Base-by-base conservation (phyloP, 1,140 invertebrate genomes). In the Archegozetes longisetosus region DNA sequence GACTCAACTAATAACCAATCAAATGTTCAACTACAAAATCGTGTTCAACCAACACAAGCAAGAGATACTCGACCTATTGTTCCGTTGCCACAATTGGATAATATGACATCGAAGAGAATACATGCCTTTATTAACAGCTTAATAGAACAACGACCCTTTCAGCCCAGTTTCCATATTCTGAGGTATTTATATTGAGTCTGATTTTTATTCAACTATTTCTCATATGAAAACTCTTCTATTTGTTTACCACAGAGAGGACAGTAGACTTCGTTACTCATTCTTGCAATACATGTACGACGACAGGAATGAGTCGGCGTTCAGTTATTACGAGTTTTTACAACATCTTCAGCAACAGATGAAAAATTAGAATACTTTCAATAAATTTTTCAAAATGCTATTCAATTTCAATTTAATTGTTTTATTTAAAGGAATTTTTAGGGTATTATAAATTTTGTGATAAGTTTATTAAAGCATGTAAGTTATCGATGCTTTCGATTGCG, bases 301-400 rank as follows among this genome's bases (percentile, higher is more conserved):
- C 74, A 78, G 91, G 68, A 83, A 86, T 63, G 93, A 98, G 73
- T 85, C 84, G 62, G 83, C 88, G 52, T 82, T 94, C 72, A 93
- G 89, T 65, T 98, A 98, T 74, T 89, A 92, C 73, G 95, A 98
- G 80, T 98, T 98, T 75, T 78, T 98, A 69, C 92, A 97, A 74
- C 88, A 95, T 75, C 76, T 98, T 61, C 89, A 92, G 74, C 82
- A 81, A 67, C 86, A 91, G 75, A 79, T 94, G 68, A 93, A 74
- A 61, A 54, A 54, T 25, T 69, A 61, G 62, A 6, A 28, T 52
- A 25, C 6, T 40, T 9, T 40, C n/a, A n/a, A n/a, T n/a, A n/a
- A n/a, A n/a, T n/a, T n/a, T n/a, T n/a, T n/a, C n/a, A n/a, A n/a
- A n/a, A n/a, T n/a, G n/a, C n/a, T n/a, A n/a, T n/a, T n/a, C n/a